These are phyloP conservation scores for Planococcus citri DNA, from an alignment of 1,140 invertebrate genomes.

Conservation along the genomic window DNA sequence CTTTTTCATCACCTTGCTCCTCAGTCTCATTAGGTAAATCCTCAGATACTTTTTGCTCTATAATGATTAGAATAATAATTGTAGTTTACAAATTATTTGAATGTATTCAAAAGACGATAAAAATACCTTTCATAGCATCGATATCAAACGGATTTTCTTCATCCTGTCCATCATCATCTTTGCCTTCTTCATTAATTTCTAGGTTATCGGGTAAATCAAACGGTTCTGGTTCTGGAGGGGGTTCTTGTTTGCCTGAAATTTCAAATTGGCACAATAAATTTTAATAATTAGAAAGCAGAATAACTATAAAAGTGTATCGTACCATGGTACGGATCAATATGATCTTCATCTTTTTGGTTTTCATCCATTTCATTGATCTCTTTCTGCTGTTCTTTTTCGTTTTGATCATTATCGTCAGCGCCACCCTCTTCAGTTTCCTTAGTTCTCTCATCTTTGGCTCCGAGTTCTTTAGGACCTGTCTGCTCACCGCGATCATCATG, in stretches of 20 bases:
- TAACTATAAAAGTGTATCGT: slow-evolving; percentile 25
- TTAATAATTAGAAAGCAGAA: background rate
- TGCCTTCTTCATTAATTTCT: slow-evolving; percentile 59
- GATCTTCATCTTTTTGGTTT: slow-evolving; percentile 62
- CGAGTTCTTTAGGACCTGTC: slow-evolving; percentile 40
- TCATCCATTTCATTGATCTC: slow-evolving; percentile 62
- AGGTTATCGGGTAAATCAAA: slow-evolving; percentile 78
- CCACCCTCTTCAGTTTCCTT: slow-evolving; percentile 38
- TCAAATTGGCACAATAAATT: slow-evolving; percentile 2
- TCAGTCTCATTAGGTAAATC: background rate
- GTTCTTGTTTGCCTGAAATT: slow-evolving; percentile 43
- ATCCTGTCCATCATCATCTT: slow-evolving; percentile 38
- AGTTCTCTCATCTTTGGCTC: slow-evolving; percentile 44
- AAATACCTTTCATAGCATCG: slow-evolving; percentile 52
- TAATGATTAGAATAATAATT: background rate
- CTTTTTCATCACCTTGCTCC: slow-evolving; percentile 27
- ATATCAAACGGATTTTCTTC: slow-evolving; percentile 72
- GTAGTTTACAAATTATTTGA: background rate
- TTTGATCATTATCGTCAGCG: slow-evolving; percentile 35
- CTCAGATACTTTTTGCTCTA: background rate
- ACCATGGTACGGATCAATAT: slow-evolving; percentile 74
- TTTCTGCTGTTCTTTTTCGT: slow-evolving; percentile 46
- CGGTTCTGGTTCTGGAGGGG: slow-evolving; percentile 62
- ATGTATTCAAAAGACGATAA: background rate
- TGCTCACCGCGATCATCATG: slow-evolving; percentile 37